Evolutionary conservation across 2,113 vertebrate species (phyloP).

Genomic region (Tetraodon nigroviridis): DNA sequence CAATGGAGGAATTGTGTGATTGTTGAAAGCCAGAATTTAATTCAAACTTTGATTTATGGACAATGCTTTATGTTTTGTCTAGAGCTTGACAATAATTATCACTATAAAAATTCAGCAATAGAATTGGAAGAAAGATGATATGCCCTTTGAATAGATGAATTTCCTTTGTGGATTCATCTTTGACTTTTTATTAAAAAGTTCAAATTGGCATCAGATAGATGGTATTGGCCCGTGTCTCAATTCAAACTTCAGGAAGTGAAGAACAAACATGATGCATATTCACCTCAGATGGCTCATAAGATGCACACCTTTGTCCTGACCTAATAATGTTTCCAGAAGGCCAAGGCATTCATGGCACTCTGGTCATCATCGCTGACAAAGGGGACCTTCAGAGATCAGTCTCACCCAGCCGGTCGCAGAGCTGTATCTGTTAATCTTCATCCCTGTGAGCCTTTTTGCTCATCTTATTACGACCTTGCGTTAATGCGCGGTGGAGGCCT

Average conservation of each 20-base stretch:
- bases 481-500: conserved; percentile 65
- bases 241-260: conserved; percentile 55
- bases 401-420: conserved; percentile 56
- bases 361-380: conserved; percentile 65
- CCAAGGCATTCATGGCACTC: conserved; percentile 63
- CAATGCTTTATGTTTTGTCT: not conserved
- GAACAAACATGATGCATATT: conserved; percentile 41
- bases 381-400: conserved; percentile 64
- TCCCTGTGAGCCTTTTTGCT: conserved; percentile 67
- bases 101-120: conserved; percentile 13
- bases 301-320: conserved; percentile 65
- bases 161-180: conserved; percentile 48
- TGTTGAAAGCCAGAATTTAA: too few species aligned
- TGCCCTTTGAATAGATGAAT: conserved; percentile 30
- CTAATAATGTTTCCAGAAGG: conserved; percentile 65
- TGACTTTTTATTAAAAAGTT: conserved; percentile 69
- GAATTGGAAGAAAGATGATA: conserved; percentile 21
- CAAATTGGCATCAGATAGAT: conserved; percentile 66
- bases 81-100: conserved; percentile 12
- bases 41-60: too few species aligned
- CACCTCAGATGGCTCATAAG: conserved; percentile 55
- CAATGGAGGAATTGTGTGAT: too few species aligned
- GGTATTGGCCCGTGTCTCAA: conserved; percentile 35
- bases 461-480: conserved; percentile 77
- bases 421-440: conserved; percentile 74